A percentile compares a stretch with the other conserved stretches of the same genome.
These are phyloP conservation scores for Vombatus ursinus DNA, from an alignment of 2,113 vertebrate species.

Conservation along the genomic window DNA sequence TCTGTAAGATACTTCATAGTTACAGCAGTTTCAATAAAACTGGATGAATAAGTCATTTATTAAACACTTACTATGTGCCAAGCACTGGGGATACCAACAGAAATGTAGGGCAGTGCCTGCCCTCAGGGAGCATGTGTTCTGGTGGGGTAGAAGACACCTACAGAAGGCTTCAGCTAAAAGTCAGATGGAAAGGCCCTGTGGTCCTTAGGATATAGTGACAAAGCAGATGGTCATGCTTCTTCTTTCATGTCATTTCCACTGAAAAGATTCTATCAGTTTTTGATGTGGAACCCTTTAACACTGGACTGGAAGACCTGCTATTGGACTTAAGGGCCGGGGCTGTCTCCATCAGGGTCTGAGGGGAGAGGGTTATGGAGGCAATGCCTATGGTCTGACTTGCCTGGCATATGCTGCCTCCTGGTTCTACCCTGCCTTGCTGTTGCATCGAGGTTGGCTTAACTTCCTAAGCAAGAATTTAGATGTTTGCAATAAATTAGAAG, in stretches of 20 bases:
- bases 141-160: not conserved
- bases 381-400: not conserved
- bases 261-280: not conserved
- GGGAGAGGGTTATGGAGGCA: not conserved
- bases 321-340: not conserved
- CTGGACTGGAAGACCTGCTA: not conserved
- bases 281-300: not conserved
- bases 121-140: not conserved
- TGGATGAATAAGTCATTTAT: not conserved
- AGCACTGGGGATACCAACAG: not conserved
- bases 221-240: not conserved
- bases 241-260: not conserved
- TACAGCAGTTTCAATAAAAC: not conserved
- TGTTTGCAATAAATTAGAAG: not conserved
- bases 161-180: not conserved
- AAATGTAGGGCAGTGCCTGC: not conserved
- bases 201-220: not conserved
- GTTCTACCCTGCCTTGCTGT: not conserved
- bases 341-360: not conserved
- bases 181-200: not conserved
- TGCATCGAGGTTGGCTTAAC: not conserved
- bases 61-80: not conserved
- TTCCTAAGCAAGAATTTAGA: not conserved
- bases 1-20: not conserved
- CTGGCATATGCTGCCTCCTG: not conserved